phyloP scores from a whole-genome alignment of 1,140 invertebrate species.

The Euwallacea similis region DNA sequence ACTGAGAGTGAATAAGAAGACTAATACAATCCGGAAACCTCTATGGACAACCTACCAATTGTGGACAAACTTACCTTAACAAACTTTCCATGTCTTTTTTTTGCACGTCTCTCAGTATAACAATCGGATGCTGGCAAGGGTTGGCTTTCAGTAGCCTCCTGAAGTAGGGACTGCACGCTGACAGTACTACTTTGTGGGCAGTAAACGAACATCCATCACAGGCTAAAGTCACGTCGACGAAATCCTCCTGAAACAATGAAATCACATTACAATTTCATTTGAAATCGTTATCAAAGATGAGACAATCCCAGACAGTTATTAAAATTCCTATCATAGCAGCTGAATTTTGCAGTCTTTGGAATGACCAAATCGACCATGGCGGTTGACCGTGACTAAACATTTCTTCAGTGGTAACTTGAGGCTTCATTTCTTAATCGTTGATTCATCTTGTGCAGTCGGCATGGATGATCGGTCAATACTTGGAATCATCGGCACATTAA shows the following conservation, averaged over 20 bases:
- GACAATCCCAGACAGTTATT: background rate
- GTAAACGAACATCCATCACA: conserved; percentile 86
- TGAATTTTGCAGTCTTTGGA: background rate
- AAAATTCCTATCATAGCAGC: conserved; percentile 3
- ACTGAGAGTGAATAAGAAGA: no score
- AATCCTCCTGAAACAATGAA: conserved; percentile 63
- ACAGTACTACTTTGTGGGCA: conserved; percentile 89
- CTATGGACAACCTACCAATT: no score
- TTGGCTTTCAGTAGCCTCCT: conserved; percentile 86
- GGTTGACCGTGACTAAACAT: background rate
- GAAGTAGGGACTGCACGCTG: conserved; percentile 91
- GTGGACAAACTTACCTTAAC: conserved; percentile 61
- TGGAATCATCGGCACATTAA: no score
- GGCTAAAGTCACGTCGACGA: conserved; percentile 89
- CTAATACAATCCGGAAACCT: no score
- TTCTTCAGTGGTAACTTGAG: background rate
- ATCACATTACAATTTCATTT: background rate
- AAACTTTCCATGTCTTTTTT: conserved; percentile 88
- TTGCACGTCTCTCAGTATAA: conserved; percentile 86
- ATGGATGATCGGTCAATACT: background rate
- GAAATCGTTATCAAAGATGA: no score
- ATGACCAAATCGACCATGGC: background rate
- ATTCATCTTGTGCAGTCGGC: conserved; percentile 3
- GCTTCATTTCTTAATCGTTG: conserved; percentile 1
- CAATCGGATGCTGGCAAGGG: conserved; percentile 91